A percentile compares a stretch with the other conserved stretches of the same genome.
Evolutionary conservation across 2,888 invertebrate genomes (phyloP).

Genomic region (Ennomos fuscantarius): DNA sequence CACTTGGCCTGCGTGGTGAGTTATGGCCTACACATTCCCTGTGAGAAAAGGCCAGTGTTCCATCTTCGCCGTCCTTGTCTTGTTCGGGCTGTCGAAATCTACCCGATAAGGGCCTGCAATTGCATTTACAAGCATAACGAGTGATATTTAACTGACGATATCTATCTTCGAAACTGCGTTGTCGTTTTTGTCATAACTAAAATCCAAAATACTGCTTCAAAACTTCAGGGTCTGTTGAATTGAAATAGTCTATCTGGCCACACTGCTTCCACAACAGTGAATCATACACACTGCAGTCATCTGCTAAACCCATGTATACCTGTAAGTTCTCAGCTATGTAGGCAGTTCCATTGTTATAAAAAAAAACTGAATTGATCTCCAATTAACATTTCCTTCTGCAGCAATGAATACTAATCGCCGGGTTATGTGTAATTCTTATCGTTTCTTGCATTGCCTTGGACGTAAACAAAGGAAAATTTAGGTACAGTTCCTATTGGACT

Average conservation of each 20-base stretch:
- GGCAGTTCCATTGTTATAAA: constrained; percentile 20
- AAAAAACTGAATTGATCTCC: constrained; percentile 19
- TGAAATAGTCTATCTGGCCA: not conserved
- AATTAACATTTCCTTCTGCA: constrained; percentile 24
- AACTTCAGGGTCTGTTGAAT: too few relatives aligned
- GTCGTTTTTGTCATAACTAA: too few relatives aligned
- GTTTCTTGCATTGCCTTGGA: constrained; percentile 17
- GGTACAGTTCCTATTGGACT: constrained; percentile 11
- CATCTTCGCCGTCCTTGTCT: too few relatives aligned
- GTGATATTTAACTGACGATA: too few relatives aligned
- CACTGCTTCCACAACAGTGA: not conserved
- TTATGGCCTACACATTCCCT: too few relatives aligned
- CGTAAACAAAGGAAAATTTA: constrained; percentile 26
- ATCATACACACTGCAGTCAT: not conserved
- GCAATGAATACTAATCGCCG: constrained; percentile 25
- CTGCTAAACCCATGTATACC: not conserved
- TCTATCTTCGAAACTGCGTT: too few relatives aligned
- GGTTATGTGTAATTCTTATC: constrained; percentile 23
- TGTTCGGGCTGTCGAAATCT: too few relatives aligned
- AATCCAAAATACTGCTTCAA: too few relatives aligned
- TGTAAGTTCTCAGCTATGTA: not conserved
- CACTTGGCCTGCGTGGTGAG: too few relatives aligned
- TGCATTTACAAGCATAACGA: too few relatives aligned
- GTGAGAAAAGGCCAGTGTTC: too few relatives aligned
- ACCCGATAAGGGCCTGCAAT: too few relatives aligned